Conservation (phyloP, 2,797 vertebrate genomes). For the Stomatorhinus walkeri region DNA sequence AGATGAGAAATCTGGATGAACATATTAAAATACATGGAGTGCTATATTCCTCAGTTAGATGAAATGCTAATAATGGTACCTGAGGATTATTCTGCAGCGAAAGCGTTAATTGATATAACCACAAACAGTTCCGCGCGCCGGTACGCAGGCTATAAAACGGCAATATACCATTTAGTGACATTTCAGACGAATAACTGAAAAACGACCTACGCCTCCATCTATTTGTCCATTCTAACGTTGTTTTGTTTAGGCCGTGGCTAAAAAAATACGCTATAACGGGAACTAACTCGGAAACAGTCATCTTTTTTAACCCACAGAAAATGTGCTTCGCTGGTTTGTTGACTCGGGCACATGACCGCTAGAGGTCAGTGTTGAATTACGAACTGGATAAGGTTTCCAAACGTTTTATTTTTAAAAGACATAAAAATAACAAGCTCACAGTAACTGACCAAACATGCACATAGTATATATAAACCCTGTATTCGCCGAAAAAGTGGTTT, state of each 20-base stretch:
- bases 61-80: not conserved
- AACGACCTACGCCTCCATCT: not conserved
- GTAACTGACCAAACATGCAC: not conserved
- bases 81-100: not conserved
- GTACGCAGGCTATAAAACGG: not conserved
- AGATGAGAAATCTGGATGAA: not conserved
- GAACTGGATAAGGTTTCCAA: not conserved
- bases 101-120: not conserved
- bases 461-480: not conserved
- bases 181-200: not conserved
- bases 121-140: not conserved
- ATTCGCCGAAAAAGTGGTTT: not conserved
- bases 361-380: slow-evolving; percentile 57
- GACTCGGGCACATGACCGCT: slow-evolving; percentile 37
- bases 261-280: not conserved
- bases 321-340: not conserved
- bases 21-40: not conserved
- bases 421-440: slow-evolving; percentile 1
- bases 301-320: not conserved
- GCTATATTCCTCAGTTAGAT: not conserved
- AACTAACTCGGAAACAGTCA: not conserved
- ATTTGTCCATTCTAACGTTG: not conserved
- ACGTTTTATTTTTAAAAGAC: slow-evolving; percentile 10
- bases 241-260: not conserved
- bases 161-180: not conserved